These are phyloP conservation scores for Drosophila equinoxialis DNA, from an alignment of 1,140 invertebrate genomes.

Conservation along the genomic window DNA sequence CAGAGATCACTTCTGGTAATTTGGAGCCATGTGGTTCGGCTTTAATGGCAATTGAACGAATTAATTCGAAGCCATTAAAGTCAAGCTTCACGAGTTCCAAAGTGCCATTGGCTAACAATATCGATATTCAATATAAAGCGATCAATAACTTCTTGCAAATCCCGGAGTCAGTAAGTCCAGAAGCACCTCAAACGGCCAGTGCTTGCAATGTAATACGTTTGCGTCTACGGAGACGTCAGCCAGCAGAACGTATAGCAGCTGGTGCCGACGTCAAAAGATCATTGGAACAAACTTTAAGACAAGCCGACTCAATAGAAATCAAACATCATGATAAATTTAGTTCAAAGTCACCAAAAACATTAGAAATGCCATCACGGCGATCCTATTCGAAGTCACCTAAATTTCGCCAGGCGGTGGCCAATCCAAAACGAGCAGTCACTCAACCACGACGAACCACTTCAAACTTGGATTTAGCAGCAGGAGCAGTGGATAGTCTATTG, in stretches of 20 bases:
- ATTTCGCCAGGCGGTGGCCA: background rate
- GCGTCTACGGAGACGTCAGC: background rate
- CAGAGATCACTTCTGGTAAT: background rate
- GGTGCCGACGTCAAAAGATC: background rate
- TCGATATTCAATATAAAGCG: background rate
- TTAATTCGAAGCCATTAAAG: background rate
- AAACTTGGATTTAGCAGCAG: background rate
- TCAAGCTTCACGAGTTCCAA: background rate
- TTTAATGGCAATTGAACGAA: background rate
- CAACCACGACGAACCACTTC: background rate
- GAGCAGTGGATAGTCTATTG: too few relatives aligned
- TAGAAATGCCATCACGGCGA: too few relatives aligned
- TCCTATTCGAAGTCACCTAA: background rate
- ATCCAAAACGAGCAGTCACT: slow-evolving; percentile 3
- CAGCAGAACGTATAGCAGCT: background rate
- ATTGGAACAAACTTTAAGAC: too few relatives aligned
- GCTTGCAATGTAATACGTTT: slow-evolving; percentile 2
- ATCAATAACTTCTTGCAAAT: background rate
- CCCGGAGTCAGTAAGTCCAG: background rate
- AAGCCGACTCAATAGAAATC: too few relatives aligned
- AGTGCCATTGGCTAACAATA: slow-evolving; percentile 1
- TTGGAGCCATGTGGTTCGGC: background rate
- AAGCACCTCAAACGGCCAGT: background rate
- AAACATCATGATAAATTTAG: too few relatives aligned
- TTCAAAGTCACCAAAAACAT: background rate